Base-by-base conservation (phyloP, 2,113 vertebrate species). In the Dascyllus trimaculatus region DNA sequence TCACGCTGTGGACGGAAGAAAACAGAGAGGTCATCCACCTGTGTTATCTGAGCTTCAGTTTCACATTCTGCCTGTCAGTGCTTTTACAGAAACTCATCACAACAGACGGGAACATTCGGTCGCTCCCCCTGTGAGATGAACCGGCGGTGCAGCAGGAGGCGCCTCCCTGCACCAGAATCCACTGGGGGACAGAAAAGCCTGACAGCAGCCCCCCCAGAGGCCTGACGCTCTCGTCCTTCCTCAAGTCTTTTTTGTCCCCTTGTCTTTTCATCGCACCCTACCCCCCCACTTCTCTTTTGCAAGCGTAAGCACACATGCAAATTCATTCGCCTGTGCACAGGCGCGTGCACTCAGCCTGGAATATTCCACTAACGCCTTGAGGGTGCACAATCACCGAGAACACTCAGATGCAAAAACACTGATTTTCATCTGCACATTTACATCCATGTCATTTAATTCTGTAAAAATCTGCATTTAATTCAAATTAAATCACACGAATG, bases 141-240 rank as follows among this genome's bases (percentile, higher is more conserved):
- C 21, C 59, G 21, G 63, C 11, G 40, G 21, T 89, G 88, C 82
- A 91, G 83, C 74, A 84, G 48, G 68, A 92, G 90, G 83, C 81
- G 53, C 85, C 88, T 85, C 89, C 85, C 89, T 89, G 89, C 86
- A 78, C 85, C 78, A 92, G 67, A 83, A 49, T 69, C 75, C 32
- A 26, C 77, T 78, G 49, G 63, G 63, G 65, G 18, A 87, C 63
- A 82, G 9, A 81, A 81, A 76, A 66, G 71, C 59, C 61, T 62
- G 83, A 67, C 65, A 70, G 51, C 81, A 82, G 67, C 70, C 61
- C 26, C 71, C 51, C 0, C 80, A 2, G 4, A 76, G 24, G 26
- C 46, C 66, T 62, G 11, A 62, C 43, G 2, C 66, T 57, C 70
- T 68, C 38, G 2, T 84, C 64, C 80, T 74, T 71, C 52, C 48